Evolutionary conservation across 2,113 vertebrate genomes (phyloP).

Genomic region (Scortum barcoo): DNA sequence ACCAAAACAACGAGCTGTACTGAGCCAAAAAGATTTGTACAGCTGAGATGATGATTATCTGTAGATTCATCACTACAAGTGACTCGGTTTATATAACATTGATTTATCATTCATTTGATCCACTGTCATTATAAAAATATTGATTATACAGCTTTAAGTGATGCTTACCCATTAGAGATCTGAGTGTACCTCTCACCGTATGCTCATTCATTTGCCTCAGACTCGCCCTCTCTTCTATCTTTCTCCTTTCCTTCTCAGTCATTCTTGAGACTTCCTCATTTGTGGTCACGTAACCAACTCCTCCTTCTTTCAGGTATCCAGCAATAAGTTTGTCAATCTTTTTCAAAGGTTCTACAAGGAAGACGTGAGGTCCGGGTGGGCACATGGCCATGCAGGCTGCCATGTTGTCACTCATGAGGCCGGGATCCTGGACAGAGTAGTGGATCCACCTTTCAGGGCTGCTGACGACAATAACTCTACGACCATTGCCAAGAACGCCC

Average conservation of each 20-base stretch:
- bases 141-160: background rate
- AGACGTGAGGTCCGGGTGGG: slow-evolving; percentile 54
- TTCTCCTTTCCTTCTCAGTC: slow-evolving; percentile 18
- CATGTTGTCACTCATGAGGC: slow-evolving; percentile 40
- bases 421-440: slow-evolving; percentile 39
- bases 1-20: background rate
- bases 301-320: slow-evolving; percentile 17
- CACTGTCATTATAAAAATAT: background rate
- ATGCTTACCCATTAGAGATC: slow-evolving; percentile 45
- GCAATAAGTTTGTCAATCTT: slow-evolving; percentile 47
- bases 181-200: slow-evolving; percentile 28
- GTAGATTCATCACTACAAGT: background rate
- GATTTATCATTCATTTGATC: background rate
- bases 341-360: slow-evolving; percentile 57
- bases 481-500: background rate
- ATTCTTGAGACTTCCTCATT: background rate
- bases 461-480: slow-evolving; percentile 44
- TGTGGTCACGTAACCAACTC: slow-evolving; percentile 28
- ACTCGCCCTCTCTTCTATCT: slow-evolving; percentile 25
- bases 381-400: slow-evolving; percentile 46
- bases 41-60: background rate
- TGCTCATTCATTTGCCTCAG: slow-evolving; percentile 9
- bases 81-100: background rate
- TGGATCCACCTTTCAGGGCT: slow-evolving; percentile 64
- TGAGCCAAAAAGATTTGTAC: background rate